Percentiles rank a stretch among this genome's conserved stretches.
Conservation (phyloP, 2,888 invertebrate species). For the Plebejus melissa region DNA sequence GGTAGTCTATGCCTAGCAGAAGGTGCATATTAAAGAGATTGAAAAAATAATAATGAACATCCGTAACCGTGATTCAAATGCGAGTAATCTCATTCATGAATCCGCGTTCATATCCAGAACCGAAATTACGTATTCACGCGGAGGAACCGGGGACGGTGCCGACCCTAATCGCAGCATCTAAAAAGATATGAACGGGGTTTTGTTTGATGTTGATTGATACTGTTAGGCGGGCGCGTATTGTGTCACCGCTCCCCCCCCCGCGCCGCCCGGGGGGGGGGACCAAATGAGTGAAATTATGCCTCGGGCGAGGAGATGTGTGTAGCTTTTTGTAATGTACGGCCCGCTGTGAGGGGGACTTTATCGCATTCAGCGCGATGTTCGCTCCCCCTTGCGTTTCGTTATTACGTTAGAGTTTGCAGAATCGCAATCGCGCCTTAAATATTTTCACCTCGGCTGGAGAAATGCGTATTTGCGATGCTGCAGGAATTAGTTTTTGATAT, state of each 20-base stretch:
- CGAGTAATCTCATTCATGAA: slow-evolving; percentile 2
- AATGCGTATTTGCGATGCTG: neutral
- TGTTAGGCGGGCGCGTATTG: slow-evolving; percentile 73
- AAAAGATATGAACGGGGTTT: slow-evolving; percentile 54
- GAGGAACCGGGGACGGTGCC: slow-evolving; percentile 40
- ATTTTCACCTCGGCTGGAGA: slow-evolving; percentile 12
- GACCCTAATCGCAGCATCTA: slow-evolving; percentile 53
- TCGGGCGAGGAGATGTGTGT: slow-evolving; percentile 68
- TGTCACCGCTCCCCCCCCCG: slow-evolving; percentile 48
- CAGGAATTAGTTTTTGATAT: slow-evolving; percentile 6
- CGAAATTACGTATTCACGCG: slow-evolving; percentile 16
- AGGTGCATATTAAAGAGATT: neutral
- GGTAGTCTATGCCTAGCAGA: neutral
- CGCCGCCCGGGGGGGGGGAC: slow-evolving; percentile 57
- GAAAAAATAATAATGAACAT: neutral
- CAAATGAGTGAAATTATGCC: slow-evolving; percentile 76
- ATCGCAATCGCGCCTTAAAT: slow-evolving; percentile 22
- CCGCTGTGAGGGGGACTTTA: slow-evolving; percentile 53
- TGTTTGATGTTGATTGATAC: slow-evolving; percentile 80
- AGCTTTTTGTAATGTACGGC: slow-evolving; percentile 75
- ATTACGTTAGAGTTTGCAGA: slow-evolving; percentile 20
- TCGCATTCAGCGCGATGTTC: slow-evolving; percentile 1
- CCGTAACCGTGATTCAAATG: neutral
- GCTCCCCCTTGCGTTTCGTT: slow-evolving; percentile 13
- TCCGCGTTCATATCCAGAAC: neutral